Evolutionary conservation across 2,888 invertebrate genomes (phyloP), one percentile per base, ranked within the genome.

Genomic region (Oxystoma pomonae): DNA sequence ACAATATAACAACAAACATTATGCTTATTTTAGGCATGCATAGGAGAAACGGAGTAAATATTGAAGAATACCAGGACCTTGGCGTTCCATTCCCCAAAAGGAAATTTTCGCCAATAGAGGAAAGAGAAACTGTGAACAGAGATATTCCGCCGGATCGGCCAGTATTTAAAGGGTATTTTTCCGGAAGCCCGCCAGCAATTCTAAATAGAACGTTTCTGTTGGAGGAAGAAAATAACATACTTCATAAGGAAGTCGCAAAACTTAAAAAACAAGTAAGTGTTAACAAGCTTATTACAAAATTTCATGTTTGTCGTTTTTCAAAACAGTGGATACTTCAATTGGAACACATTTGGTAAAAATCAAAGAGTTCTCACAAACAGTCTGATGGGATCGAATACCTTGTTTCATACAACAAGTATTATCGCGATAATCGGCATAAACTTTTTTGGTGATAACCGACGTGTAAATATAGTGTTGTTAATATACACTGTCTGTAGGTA

Each of bases 221-320:
- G 50, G 85, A 89, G 74, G 90, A 90, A 72, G 90, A 90, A 77
- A 90, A 90, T 74, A 81, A 81, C 58, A 77, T 89, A 69, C 77
- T 90, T 59, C 83, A 87, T 66, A 86, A 87, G 70, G 86, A 87
- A 74, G 84, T 90, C 57, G 87, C 87, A 57, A 88, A 89, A 71
- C 77, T 90, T 63, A 89, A 89, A 75, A 87, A 88, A 74, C 87
- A 88, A 78, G 87, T 87, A 69, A 68, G 64, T 61, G 18, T 16
- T 7, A 9, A n/a, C 50, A n/a, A 50, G 9, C n/a, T 50, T 50
- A n/a, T n/a, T n/a, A n/a, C n/a, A n/a, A n/a, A n/a, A n/a, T n/a
- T n/a, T n/a, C n/a, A n/a, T n/a, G n/a, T n/a, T n/a, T n/a, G n/a
- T n/a, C n/a, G n/a, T n/a, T n/a, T n/a, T n/a, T n/a, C n/a, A n/a